Conservation (phyloP, 2,888 invertebrate species). For the Nomada flava region DNA sequence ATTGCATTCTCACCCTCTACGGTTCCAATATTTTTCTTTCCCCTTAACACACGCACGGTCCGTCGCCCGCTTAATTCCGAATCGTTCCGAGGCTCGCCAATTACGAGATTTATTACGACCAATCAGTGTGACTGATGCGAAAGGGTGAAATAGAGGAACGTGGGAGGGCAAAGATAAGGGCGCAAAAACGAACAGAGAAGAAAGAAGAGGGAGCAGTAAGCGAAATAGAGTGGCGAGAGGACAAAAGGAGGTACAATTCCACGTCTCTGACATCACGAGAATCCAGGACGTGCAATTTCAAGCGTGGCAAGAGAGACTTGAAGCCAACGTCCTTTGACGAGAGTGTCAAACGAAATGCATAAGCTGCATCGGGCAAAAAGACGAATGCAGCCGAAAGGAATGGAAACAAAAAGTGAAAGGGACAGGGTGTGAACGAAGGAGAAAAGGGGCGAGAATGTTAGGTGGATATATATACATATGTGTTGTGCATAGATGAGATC, state of each 20-base stretch:
- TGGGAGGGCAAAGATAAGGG: neutral
- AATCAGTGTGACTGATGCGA: neutral
- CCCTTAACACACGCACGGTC: neutral
- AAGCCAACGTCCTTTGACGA: slow-evolving; percentile 51
- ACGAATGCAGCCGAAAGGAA: slow-evolving; percentile 27
- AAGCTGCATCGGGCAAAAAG: slow-evolving; percentile 28
- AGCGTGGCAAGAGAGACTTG: slow-evolving; percentile 23
- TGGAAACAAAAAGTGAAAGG: neutral
- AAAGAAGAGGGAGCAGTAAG: neutral
- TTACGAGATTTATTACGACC: slow-evolving; percentile 30
- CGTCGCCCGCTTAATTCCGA: neutral
- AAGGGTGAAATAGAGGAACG: neutral
- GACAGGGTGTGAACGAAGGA: slow-evolving; percentile 2
- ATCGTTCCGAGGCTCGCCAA: neutral
- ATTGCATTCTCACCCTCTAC: neutral
- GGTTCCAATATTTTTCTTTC: slow-evolving; percentile 8
- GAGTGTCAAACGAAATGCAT: slow-evolving; percentile 57
- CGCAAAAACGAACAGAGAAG: neutral
- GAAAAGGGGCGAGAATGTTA: neutral
- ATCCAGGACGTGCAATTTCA: slow-evolving; percentile 53
- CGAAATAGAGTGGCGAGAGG: neutral
- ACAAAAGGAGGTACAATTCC: slow-evolving; percentile 26
- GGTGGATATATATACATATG: too few relatives aligned
- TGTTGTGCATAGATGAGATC: too few relatives aligned
- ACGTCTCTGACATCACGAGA: slow-evolving; percentile 39